Percentiles rank a stretch among this genome's conserved stretches.
Conservation (phyloP, 2,797 vertebrate genomes). For the Linurgus olivaceus region DNA sequence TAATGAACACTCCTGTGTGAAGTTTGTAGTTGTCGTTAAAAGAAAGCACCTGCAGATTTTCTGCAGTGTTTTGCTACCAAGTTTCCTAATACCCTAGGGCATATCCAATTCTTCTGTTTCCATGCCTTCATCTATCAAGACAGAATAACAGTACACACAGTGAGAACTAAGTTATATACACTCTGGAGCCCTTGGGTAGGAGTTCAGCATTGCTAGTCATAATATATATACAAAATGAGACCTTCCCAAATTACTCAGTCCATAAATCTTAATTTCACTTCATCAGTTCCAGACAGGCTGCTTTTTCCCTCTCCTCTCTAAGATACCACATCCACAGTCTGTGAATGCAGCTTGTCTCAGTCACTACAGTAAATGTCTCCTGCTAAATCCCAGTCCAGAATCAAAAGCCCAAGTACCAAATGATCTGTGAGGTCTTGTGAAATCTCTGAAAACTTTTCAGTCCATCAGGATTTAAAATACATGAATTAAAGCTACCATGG, state of each 20-base stretch:
- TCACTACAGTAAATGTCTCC: background rate
- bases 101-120: background rate
- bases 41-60: background rate
- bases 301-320: background rate
- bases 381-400: background rate
- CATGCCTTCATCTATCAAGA: background rate
- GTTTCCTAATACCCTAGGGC: background rate
- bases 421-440: background rate
- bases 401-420: background rate
- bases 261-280: constrained; percentile 38
- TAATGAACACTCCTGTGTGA: background rate
- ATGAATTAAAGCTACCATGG: background rate
- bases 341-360: background rate
- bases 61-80: background rate
- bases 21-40: background rate
- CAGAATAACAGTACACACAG: background rate
- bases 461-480: background rate
- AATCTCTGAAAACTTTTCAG: background rate
- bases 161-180: background rate
- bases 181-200: background rate
- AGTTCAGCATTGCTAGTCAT: constrained; percentile 37
- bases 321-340: background rate
- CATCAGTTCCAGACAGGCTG: background rate
- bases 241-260: constrained; percentile 6
- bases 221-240: constrained; percentile 32